These are phyloP conservation scores for Synanthedon formicaeformis DNA, from an alignment of 2,888 invertebrate genomes.

Conservation along the genomic window DNA sequence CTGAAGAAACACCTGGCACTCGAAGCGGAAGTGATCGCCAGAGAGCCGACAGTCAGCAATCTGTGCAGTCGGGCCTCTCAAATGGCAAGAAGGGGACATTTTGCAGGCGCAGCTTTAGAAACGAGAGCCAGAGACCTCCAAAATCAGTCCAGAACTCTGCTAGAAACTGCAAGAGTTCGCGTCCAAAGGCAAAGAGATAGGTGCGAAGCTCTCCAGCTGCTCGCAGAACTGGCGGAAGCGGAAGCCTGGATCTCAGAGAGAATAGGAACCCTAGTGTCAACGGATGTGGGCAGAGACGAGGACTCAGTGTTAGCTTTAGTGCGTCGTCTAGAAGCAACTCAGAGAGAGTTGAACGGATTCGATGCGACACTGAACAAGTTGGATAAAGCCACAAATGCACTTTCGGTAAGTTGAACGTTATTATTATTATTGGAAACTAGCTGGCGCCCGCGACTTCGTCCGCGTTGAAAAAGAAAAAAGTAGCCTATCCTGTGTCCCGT, in stretches of 20 bases:
- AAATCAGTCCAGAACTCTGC: slow-evolving; percentile 75
- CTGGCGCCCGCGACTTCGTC: too few relatives aligned
- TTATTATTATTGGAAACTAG: too few relatives aligned
- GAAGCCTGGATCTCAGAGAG: slow-evolving; percentile 94
- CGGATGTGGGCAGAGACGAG: slow-evolving; percentile 92
- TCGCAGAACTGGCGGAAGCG: slow-evolving; percentile 90
- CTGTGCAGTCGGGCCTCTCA: slow-evolving; percentile 80
- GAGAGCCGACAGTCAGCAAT: slow-evolving; percentile 85
- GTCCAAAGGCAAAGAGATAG: slow-evolving; percentile 74
- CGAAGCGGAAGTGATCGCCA: slow-evolving; percentile 88
- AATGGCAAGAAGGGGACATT: slow-evolving; percentile 87
- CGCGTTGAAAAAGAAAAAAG: too few relatives aligned
- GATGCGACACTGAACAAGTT: slow-evolving; percentile 79
- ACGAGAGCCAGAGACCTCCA: slow-evolving; percentile 75
- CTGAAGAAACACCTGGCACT: slow-evolving; percentile 94
- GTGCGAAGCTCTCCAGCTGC: slow-evolving; percentile 73
- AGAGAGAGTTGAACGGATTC: slow-evolving; percentile 86
- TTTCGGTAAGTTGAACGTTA: neutral
- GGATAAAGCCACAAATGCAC: slow-evolving; percentile 18
- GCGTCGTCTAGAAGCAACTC: slow-evolving; percentile 84
- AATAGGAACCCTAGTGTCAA: slow-evolving; percentile 77
- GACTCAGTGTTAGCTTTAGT: slow-evolving; percentile 87
- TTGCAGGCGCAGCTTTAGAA: slow-evolving; percentile 82
- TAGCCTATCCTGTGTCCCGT: too few relatives aligned
- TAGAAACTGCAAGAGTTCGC: slow-evolving; percentile 79